These are phyloP conservation scores for Leucoma salicis DNA, from an alignment of 2,888 invertebrate genomes.

Conservation along the genomic window DNA sequence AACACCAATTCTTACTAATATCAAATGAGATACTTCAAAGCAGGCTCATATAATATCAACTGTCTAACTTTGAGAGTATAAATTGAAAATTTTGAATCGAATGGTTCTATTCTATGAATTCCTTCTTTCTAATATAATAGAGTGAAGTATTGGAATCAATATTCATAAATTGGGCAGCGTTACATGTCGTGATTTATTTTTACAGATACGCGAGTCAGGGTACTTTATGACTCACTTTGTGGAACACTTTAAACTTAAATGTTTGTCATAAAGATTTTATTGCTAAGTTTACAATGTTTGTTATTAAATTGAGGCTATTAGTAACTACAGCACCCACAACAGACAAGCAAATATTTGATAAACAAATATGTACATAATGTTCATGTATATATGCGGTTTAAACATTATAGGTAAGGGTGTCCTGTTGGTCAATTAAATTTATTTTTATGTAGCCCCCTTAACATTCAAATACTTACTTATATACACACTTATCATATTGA, in stretches of 20 bases:
- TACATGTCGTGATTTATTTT: constrained; percentile 8
- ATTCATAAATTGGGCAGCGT: constrained; percentile 3
- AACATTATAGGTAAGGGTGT: no score
- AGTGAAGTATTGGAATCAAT: constrained; percentile 3
- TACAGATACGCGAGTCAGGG: constrained; percentile 5
- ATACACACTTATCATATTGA: no score
- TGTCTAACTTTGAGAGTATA: no score
- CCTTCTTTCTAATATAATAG: neutral
- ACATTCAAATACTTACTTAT: no score
- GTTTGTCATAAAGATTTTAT: constrained; percentile 5
- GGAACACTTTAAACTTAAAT: constrained; percentile 6
- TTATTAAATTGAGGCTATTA: neutral
- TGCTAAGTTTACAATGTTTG: neutral
- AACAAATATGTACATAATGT: no score
- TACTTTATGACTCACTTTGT: constrained; percentile 4
- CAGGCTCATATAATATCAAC: no score
- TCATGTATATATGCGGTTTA: no score
- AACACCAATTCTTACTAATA: no score
- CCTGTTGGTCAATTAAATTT: no score
- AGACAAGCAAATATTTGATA: neutral
- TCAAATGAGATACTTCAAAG: no score
- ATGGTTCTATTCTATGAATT: neutral
- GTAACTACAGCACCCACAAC: neutral
- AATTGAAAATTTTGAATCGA: no score
- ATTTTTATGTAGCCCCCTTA: no score